A percentile compares a stretch with the other conserved stretches of the same genome.
Evolutionary conservation across 2,113 vertebrate genomes (phyloP).

Genomic region (Channa maculata): DNA sequence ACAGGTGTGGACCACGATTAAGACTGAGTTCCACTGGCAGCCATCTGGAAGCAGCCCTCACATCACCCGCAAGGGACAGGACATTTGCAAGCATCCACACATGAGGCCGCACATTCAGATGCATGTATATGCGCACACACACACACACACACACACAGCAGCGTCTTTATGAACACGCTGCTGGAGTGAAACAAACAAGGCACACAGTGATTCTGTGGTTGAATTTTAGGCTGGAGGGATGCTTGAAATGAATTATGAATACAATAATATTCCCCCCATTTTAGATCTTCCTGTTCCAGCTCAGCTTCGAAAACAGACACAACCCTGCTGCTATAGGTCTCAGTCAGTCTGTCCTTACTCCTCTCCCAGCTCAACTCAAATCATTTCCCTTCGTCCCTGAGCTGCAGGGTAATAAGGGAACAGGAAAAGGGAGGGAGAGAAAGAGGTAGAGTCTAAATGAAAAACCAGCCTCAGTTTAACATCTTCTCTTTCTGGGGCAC

Average conservation of each 20-base stretch:
- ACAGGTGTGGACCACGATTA: slow-evolving; percentile 80
- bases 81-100: slow-evolving; percentile 64
- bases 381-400: slow-evolving; percentile 65
- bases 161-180: slow-evolving; percentile 32
- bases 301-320: slow-evolving; percentile 35
- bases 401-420: slow-evolving; percentile 73
- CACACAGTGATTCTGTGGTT: slow-evolving; percentile 30
- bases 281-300: slow-evolving; percentile 48
- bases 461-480: slow-evolving; percentile 79
- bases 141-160: slow-evolving; percentile 9
- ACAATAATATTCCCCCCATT: slow-evolving; percentile 61
- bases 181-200: slow-evolving; percentile 55
- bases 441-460: slow-evolving; percentile 75
- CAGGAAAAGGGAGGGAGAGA: slow-evolving; percentile 55
- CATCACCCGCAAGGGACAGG: slow-evolving; percentile 63
- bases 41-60: slow-evolving; percentile 78
- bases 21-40: slow-evolving; percentile 72
- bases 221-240: slow-evolving; percentile 41
- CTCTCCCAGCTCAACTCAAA: slow-evolving; percentile 65
- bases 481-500: slow-evolving; percentile 75
- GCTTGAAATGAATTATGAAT: slow-evolving; percentile 59
- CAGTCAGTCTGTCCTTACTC: slow-evolving; percentile 51
- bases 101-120: slow-evolving; percentile 25
- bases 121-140: neutral
- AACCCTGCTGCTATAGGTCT: slow-evolving; percentile 49